Conservation (phyloP, 1,140 invertebrate species). For the Neocloeon triangulifer region DNA sequence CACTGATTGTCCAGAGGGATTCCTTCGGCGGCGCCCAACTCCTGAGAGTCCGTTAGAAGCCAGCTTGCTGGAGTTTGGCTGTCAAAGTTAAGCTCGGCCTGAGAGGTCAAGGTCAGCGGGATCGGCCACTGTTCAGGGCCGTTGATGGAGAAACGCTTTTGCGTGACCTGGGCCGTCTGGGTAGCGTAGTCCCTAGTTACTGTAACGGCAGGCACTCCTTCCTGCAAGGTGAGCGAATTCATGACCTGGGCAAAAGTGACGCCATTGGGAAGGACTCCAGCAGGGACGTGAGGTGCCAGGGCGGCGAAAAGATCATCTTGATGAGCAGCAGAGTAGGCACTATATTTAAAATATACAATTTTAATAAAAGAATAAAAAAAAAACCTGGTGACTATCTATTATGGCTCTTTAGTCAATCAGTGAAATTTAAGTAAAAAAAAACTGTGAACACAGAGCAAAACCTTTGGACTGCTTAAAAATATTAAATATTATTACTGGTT, state of each 20-base stretch:
- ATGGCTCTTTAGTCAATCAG: too few species aligned
- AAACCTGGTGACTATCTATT: too few species aligned
- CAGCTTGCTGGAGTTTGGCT: slow-evolving; percentile 15
- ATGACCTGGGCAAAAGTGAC: slow-evolving; percentile 14
- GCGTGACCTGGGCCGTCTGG: slow-evolving; percentile 9
- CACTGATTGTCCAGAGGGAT: slow-evolving; percentile 11
- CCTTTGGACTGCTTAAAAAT: too few species aligned
- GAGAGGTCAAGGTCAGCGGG: slow-evolving; percentile 28
- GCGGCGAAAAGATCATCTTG: slow-evolving; percentile 66
- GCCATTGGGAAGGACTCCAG: slow-evolving; percentile 16
- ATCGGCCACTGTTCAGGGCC: slow-evolving; percentile 24
- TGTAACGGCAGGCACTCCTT: slow-evolving; percentile 22
- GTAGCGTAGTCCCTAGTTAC: slow-evolving; percentile 14
- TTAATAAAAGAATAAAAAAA: too few species aligned
- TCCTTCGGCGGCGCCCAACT: slow-evolving; percentile 10
- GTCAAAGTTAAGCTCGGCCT: slow-evolving; percentile 14
- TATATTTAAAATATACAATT: too few species aligned
- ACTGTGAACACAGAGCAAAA: too few species aligned
- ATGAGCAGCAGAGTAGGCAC: too few species aligned
- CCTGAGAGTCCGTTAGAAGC: slow-evolving; percentile 13
- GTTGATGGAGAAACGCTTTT: slow-evolving; percentile 6
- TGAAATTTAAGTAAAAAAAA: too few species aligned
- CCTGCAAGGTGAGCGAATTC: slow-evolving; percentile 27
- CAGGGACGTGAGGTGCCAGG: slow-evolving; percentile 26
- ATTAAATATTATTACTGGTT: too few species aligned